These are phyloP conservation scores for Heliornis fulica DNA, from an alignment of 2,113 vertebrate genomes.

Conservation along the genomic window DNA sequence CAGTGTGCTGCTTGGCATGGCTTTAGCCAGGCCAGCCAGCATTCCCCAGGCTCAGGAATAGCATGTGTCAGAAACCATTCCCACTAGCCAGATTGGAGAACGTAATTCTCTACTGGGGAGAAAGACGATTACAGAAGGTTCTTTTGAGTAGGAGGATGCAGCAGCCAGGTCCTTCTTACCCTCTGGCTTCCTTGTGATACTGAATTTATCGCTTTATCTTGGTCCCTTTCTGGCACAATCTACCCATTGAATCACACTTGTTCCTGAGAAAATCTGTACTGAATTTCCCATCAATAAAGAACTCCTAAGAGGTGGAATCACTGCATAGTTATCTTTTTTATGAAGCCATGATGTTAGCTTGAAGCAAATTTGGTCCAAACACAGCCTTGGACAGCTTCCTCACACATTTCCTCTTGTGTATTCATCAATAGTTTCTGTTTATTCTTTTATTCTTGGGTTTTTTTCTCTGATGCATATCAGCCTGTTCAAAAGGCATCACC, in stretches of 20 bases:
- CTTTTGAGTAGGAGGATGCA: neutral
- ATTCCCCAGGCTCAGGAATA: neutral
- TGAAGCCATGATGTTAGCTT: neutral
- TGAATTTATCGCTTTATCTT: neutral
- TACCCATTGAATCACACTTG: neutral
- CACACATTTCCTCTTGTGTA: neutral
- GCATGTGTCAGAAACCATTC: neutral
- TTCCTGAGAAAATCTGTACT: neutral
- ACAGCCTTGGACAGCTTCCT: neutral
- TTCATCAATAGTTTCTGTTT: neutral
- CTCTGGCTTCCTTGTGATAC: neutral
- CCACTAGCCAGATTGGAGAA: neutral
- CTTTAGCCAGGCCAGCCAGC: neutral
- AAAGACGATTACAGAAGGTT: neutral
- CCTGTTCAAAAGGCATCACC: neutral
- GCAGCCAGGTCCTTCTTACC: neutral
- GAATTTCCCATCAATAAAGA: neutral
- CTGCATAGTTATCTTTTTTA: neutral
- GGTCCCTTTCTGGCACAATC: neutral
- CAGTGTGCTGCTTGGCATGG: neutral
- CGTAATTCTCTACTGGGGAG: neutral
- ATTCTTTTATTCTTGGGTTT: neutral
- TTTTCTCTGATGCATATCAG: neutral
- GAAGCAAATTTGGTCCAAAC: neutral
- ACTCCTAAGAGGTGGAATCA: neutral